Conservation (phyloP, 2,888 invertebrate species). For the Phania funesta region DNA sequence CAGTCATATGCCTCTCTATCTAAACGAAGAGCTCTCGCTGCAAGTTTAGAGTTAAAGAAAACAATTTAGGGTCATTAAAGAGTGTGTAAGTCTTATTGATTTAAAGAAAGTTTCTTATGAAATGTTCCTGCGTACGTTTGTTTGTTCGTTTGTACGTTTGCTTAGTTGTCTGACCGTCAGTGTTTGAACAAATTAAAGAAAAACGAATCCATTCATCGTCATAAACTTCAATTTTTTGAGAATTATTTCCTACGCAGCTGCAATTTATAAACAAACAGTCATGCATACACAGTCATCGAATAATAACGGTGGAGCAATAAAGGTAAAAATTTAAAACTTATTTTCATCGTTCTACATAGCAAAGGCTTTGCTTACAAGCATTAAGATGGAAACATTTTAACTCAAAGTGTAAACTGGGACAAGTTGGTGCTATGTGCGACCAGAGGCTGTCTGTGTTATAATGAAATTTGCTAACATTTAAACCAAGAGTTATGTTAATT, state of each 20-base stretch:
- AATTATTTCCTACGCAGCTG: slow-evolving; percentile 80
- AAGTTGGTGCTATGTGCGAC: too few species aligned
- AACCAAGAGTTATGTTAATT: too few species aligned
- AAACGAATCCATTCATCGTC: slow-evolving; percentile 77
- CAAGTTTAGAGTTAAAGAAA: slow-evolving; percentile 36
- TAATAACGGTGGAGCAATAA: slow-evolving; percentile 32
- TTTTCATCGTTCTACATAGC: too few species aligned
- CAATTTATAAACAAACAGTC: slow-evolving; percentile 53
- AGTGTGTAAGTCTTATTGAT: slow-evolving; percentile 46
- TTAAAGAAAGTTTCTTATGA: slow-evolving; percentile 57
- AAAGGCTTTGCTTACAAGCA: too few species aligned
- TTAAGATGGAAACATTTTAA: too few species aligned
- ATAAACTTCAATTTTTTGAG: slow-evolving; percentile 78
- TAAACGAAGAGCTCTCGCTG: background rate
- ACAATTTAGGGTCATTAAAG: slow-evolving; percentile 54
- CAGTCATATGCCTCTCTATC: background rate
- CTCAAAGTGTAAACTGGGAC: too few species aligned
- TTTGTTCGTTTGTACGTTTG: slow-evolving; percentile 33
- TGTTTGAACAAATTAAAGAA: slow-evolving; percentile 62
- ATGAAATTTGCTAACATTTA: too few species aligned
- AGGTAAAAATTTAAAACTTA: background rate
- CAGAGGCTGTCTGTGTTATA: too few species aligned
- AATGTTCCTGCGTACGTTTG: slow-evolving; percentile 31
- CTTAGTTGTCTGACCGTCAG: slow-evolving; percentile 38
- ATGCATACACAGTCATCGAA: background rate